A percentile compares a stretch with the other conserved stretches of the same genome.
phyloP scores from a whole-genome alignment of 2,888 invertebrate species.

The Eucriotettix oculatus region DNA sequence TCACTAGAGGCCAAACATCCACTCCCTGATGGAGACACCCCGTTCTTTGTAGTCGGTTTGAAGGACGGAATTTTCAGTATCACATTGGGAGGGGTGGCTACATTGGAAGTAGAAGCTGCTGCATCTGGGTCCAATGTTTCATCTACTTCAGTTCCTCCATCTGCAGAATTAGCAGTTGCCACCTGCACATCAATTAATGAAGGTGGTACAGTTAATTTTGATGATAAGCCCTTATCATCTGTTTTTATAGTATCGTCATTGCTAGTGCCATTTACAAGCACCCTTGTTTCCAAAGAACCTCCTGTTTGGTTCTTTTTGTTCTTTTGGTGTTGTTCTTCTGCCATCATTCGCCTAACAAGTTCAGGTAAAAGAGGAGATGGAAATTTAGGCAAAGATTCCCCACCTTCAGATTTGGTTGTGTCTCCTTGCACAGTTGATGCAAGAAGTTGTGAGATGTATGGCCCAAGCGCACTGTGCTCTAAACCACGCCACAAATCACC shows the following conservation, averaged over 20 bases:
- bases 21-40: conserved; percentile 5
- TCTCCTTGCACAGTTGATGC: conserved; percentile 7
- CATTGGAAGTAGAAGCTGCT: conserved; percentile 25
- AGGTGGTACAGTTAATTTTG: background rate
- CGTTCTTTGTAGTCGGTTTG: conserved; percentile 35
- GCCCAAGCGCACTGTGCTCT: conserved; percentile 32
- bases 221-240: conserved; percentile 9
- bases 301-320: background rate
- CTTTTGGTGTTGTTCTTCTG: conserved; percentile 26
- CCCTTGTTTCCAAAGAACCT: no score
- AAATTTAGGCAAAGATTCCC: conserved; percentile 6
- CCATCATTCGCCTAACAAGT: conserved; percentile 36
- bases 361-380: conserved; percentile 30
- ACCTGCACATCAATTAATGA: background rate
- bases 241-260: conserved; percentile 25
- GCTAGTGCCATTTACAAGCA: conserved; percentile 20
- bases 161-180: background rate
- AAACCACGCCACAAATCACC: conserved; percentile 18
- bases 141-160: conserved; percentile 4
- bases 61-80: conserved; percentile 90
- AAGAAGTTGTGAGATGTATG: conserved; percentile 36
- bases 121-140: conserved; percentile 4
- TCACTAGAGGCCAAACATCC: background rate
- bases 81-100: conserved; percentile 35
- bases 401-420: conserved; percentile 1